phyloP scores from a whole-genome alignment of 2,888 invertebrate species.

The Dorcus hopei region DNA sequence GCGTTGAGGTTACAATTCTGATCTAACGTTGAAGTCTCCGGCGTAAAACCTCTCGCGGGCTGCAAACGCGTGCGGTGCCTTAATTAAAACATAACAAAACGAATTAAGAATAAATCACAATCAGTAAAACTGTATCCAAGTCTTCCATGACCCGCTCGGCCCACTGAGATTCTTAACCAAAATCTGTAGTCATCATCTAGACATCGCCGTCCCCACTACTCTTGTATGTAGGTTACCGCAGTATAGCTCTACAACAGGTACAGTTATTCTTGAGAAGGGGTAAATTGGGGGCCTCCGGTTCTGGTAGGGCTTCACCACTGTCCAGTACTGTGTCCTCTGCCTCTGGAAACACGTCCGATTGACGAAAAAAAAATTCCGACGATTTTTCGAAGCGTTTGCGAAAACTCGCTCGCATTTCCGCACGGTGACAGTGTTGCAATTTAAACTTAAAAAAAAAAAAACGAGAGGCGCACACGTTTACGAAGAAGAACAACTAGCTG shows the following conservation, averaged over 20 bases:
- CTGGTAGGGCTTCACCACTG: slow-evolving; percentile 43
- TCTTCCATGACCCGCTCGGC: slow-evolving; percentile 14
- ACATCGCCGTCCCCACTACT: slow-evolving; percentile 37
- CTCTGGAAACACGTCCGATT: slow-evolving; percentile 34
- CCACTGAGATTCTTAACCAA: slow-evolving; percentile 26
- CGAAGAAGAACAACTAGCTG: neutral
- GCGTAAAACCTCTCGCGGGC: neutral
- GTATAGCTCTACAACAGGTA: slow-evolving; percentile 50
- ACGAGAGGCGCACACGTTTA: neutral
- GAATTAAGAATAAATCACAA: neutral
- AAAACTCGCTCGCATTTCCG: neutral
- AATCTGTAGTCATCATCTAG: slow-evolving; percentile 41
- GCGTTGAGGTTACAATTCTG: too few species aligned
- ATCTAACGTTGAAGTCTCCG: too few species aligned
- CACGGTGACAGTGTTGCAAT: too few species aligned
- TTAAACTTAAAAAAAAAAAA: neutral
- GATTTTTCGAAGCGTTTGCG: neutral
- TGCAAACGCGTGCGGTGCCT: neutral
- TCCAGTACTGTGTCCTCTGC: slow-evolving; percentile 43
- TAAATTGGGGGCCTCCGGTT: slow-evolving; percentile 31
- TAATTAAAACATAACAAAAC: neutral
- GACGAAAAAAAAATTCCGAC: slow-evolving; percentile 22
- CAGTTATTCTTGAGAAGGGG: slow-evolving; percentile 45
- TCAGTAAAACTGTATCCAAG: neutral
- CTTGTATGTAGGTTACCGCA: slow-evolving; percentile 46